These are phyloP conservation scores for Sarotherodon lohbergeri DNA, from an alignment of 2,113 vertebrate genomes.

Conservation along the genomic window DNA sequence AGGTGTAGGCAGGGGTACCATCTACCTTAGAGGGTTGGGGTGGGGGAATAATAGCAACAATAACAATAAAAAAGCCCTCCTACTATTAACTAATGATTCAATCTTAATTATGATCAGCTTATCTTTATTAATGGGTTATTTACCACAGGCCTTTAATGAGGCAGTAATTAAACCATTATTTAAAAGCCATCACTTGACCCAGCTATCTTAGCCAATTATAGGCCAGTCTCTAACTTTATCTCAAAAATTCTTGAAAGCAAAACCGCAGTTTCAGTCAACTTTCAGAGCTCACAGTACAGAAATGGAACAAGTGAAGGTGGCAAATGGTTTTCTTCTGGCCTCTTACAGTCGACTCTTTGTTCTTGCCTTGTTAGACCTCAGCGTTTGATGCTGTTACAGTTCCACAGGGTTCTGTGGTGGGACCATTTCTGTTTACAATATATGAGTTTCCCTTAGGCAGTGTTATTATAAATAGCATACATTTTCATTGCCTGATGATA, in stretches of 20 bases:
- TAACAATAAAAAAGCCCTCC: neutral
- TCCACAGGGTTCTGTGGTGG: neutral
- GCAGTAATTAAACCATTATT: neutral
- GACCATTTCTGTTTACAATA: neutral
- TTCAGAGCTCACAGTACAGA: neutral
- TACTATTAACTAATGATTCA: neutral
- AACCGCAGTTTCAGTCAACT: neutral
- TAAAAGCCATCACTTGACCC: neutral
- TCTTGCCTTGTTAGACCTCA: neutral
- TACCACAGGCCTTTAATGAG: neutral
- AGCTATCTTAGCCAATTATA: neutral
- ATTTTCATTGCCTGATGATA: neutral
- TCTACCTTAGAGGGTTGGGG: neutral
- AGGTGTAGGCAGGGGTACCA: neutral
- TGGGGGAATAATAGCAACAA: neutral
- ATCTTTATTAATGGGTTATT: neutral
- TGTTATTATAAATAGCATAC: neutral
- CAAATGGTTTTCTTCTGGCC: neutral
- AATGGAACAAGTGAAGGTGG: neutral
- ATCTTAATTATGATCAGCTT: neutral
- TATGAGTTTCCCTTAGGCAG: neutral
- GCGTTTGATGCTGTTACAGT: neutral
- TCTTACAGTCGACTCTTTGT: neutral
- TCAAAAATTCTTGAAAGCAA: neutral
- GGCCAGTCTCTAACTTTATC: neutral